phyloP scores from a whole-genome alignment of 2,113 vertebrate species.

The Nymphicus hollandicus region DNA sequence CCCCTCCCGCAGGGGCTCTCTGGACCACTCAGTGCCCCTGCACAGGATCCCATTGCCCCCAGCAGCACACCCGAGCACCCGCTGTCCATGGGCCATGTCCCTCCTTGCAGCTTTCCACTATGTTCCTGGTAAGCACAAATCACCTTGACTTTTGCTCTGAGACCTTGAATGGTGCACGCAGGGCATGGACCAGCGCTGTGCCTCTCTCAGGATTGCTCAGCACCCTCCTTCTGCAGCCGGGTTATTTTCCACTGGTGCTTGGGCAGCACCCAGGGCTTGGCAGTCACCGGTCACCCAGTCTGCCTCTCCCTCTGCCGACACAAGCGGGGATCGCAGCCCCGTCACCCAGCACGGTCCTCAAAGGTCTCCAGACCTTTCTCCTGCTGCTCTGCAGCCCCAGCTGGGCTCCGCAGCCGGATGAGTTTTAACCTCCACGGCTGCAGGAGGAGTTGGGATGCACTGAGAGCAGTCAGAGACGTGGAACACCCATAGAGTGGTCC shows the following conservation, averaged over 20 bases:
- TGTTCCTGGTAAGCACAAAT: background rate
- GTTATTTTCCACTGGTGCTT: background rate
- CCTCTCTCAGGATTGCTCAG: fast-evolving
- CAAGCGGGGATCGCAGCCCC: background rate
- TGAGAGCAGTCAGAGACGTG: background rate
- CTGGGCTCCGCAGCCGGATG: background rate
- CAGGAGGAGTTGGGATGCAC: background rate
- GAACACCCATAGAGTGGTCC: background rate
- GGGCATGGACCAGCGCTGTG: fast-evolving
- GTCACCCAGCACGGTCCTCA: background rate
- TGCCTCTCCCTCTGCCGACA: background rate
- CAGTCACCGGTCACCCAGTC: background rate
- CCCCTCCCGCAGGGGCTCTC: fast-evolving
- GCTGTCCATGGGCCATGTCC: fast-evolving
- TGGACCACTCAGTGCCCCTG: fast-evolving
- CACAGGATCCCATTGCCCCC: fast-evolving
- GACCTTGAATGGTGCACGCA: fast-evolving
- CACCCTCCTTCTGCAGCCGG: background rate
- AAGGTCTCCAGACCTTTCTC: background rate
- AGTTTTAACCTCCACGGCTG: fast-evolving
- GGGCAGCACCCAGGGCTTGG: background rate
- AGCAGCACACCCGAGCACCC: background rate
- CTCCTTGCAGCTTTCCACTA: fast-evolving
- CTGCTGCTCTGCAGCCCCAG: background rate
- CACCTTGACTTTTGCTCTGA: background rate